A percentile compares a stretch with the other conserved stretches of the same genome.
Evolutionary conservation across 2,888 invertebrate genomes (phyloP).

Genomic region (Chrysolina oricalcia): DNA sequence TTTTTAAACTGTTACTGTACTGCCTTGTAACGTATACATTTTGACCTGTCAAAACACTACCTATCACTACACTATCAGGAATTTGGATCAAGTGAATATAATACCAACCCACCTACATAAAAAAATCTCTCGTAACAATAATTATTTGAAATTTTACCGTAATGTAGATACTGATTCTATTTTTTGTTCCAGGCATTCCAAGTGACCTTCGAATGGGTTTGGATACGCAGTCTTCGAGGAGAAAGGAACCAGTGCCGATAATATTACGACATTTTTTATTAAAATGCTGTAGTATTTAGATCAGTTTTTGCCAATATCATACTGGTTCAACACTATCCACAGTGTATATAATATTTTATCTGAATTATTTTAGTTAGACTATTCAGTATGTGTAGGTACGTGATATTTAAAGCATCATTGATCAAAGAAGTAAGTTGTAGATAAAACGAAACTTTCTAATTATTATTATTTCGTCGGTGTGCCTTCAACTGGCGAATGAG

Average conservation of each 20-base stretch:
- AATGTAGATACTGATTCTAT: background rate
- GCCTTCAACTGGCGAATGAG: background rate
- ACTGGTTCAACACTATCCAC: constrained; percentile 50
- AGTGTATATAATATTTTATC: constrained; percentile 54
- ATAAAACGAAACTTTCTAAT: constrained; percentile 3
- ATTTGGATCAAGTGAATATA: too few relatives aligned
- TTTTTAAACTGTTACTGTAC: too few relatives aligned
- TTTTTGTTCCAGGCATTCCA: constrained; percentile 56
- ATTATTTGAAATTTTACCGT: too few relatives aligned
- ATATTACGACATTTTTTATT: constrained; percentile 58
- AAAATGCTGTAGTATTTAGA: constrained; percentile 52
- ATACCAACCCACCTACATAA: too few relatives aligned
- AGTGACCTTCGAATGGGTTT: constrained; percentile 42
- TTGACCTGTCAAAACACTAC: too few relatives aligned
- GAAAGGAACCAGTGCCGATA: constrained; percentile 56
- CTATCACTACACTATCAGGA: too few relatives aligned
- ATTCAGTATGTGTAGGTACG: constrained; percentile 51
- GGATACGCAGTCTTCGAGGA: constrained; percentile 43
- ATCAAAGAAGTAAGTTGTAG: constrained; percentile 26
- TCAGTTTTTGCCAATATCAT: constrained; percentile 57
- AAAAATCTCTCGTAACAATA: too few relatives aligned
- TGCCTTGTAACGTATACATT: too few relatives aligned
- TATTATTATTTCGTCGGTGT: constrained; percentile 1
- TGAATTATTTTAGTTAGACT: constrained; percentile 40
- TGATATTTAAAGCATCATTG: constrained; percentile 49